Evolutionary conservation across 2,888 invertebrate species (phyloP), one percentile per base, ranked within the genome.

Genomic region (Himalopsyche anomala): DNA sequence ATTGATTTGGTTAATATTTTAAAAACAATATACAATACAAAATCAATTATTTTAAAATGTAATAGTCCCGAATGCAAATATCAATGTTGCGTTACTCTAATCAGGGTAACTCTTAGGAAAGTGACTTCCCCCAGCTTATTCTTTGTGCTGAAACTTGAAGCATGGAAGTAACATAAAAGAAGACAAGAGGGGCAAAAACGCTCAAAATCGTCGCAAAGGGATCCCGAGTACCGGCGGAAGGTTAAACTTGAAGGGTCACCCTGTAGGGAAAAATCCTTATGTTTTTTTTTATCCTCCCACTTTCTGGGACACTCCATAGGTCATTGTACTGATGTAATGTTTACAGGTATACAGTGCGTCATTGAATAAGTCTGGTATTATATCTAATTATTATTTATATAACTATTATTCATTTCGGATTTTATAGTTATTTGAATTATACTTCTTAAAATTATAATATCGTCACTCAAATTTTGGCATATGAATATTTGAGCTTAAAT

Each of bases 121-220:
- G 74, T 74, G 12, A 74, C 74, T 74, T 74, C 74, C 74, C 74
- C 74, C 74, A 74, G 74, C 74, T 38, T 74, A 74, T 36, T 74
- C 36, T 74, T 74, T 74, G 74, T 74, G 74, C 36, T 15, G 74
- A 38, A 74, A 15, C 28, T 69, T 74, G 74, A 74, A 74, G 74
- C 74, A 74, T 74, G 74, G 74, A 38, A 74, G 74, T 74, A 38
- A 74, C 74, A 74, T 74, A 74, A 74, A 74, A 74, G 74, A 74
- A 38, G 74, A 74, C 74, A 74, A 74, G 74, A 74, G 74, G 38
- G 74, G 36, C 38, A 74, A 74, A 74, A 74, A 74, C 19, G 74
- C 74, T 74, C 74, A 11, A 74, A 74, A 74, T 74, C 74, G 74
- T 74, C 74, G 74, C 74, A 74, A 74, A 74, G 74, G 69, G 74